Percentiles rank a stretch among this genome's conserved stretches.
These are phyloP conservation scores for Drosophila sproati DNA, from an alignment of 1,140 invertebrate genomes.

Conservation along the genomic window DNA sequence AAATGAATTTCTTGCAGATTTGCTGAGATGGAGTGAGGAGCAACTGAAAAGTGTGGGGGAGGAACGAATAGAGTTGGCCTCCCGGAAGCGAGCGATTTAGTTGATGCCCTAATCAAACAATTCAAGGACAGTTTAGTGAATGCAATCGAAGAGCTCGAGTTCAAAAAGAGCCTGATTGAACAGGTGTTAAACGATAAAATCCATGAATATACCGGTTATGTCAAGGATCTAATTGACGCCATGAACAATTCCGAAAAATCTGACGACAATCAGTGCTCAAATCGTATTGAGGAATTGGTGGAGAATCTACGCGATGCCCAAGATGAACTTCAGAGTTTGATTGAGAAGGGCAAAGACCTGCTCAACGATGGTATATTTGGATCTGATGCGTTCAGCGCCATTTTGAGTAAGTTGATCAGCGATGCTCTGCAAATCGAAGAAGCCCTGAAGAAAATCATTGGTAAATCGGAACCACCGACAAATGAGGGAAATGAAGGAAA, in stretches of 20 bases:
- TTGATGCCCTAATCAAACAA: slow-evolving; percentile 7
- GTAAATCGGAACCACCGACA: no score
- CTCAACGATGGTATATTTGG: not conserved
- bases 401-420: not conserved
- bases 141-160: slow-evolving; percentile 34
- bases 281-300: not conserved
- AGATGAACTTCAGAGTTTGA: not conserved
- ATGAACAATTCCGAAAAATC: slow-evolving; percentile 11
- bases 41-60: slow-evolving; percentile 40
- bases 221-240: not conserved
- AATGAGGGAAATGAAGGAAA: no score
- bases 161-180: slow-evolving; percentile 12
- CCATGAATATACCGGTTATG: slow-evolving; percentile 4
- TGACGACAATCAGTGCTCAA: not conserved
- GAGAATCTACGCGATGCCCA: not conserved
- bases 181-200: slow-evolving; percentile 18
- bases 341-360: not conserved
- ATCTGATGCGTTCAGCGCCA: not conserved
- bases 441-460: not conserved
- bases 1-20: not conserved
- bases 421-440: not conserved
- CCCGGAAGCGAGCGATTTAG: slow-evolving; percentile 25
- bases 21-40: slow-evolving; percentile 32
- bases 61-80: slow-evolving; percentile 17
- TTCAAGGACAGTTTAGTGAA: slow-evolving; percentile 7